Conservation (phyloP, 2,113 vertebrate species). For the Capricornis sumatraensis region DNA sequence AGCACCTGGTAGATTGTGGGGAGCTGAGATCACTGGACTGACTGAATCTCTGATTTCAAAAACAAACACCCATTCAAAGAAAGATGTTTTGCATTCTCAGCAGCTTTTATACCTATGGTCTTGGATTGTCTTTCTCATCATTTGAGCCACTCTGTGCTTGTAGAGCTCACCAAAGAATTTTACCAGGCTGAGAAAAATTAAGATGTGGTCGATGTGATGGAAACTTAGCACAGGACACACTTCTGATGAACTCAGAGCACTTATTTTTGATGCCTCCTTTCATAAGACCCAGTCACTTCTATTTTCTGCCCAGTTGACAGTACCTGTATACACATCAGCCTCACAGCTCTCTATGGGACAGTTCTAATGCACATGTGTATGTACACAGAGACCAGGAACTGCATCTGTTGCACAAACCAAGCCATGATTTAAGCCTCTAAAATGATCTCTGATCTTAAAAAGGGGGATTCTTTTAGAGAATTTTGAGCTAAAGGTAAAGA, state of each 20-base stretch:
- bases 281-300: slow-evolving; percentile 68
- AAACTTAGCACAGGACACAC: slow-evolving; percentile 36
- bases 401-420: neutral
- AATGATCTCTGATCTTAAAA: neutral
- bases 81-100: neutral
- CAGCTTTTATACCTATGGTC: neutral
- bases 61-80: slow-evolving; percentile 5
- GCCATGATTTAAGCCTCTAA: slow-evolving; percentile 28
- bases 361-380: neutral
- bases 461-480: neutral
- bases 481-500: neutral
- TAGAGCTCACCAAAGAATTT: slow-evolving; percentile 41
- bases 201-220: slow-evolving; percentile 27
- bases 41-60: neutral
- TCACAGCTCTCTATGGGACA: slow-evolving; percentile 1
- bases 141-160: neutral
- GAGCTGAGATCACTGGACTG: neutral
- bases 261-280: slow-evolving; percentile 72
- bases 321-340: slow-evolving; percentile 57
- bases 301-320: slow-evolving; percentile 59
- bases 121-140: slow-evolving; percentile 1
- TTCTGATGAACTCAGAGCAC: slow-evolving; percentile 39
- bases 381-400: neutral
- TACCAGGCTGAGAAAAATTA: slow-evolving; percentile 35
- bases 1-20: neutral